Base-by-base conservation (phyloP, 2,888 invertebrate genomes). In the Elgonia sp. region DNA sequence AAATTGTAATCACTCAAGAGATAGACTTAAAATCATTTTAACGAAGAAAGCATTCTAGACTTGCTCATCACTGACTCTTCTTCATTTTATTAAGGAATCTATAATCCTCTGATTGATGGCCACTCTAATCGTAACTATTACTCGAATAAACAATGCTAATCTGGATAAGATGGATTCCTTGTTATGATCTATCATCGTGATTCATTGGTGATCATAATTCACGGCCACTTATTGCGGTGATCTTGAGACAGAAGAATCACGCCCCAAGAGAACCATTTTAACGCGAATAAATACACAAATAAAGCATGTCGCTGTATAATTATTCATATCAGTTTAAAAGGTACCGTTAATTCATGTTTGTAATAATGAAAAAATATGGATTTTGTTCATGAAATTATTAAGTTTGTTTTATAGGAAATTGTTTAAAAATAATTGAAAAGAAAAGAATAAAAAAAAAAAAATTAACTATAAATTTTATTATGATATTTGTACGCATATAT, bases 271-370 rank as follows among this genome's bases (percentile, higher is more conserved):
- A 72, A 86, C 60, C 20, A 69, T 67, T 84, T 91, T 84, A 90
- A 89, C 89, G 79, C 87, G 88, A 90, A 92, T 92, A 91, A 91
- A 92, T 91, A 92, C 91, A 91, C 91, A 91, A 92, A 92, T 92
- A 93, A 92, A 91, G 91, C 89, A 88, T 91, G 90, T 92, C 91
- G 91, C 91, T 92, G 89, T 91, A 92, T 93, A 93, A 93, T 93
- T 93, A 92, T 91, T 91, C 92, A 92, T 92, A 90, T 91, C 90
- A 91, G 91, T 92, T 91, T 90, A 91, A 90, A 88, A 84, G 88
- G 90, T 92, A 91, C 92, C 92, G 93, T 92, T 92, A 91, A 46
- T 40, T 75, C 53, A 9, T 60, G 21, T 55, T 12, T 67, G 18
- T 21, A 20, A 55, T 39, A 67, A 77, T n/a, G n/a, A 53, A 76